Conservation (phyloP, 2,113 vertebrate species). For the Hypomesus transpacificus region DNA sequence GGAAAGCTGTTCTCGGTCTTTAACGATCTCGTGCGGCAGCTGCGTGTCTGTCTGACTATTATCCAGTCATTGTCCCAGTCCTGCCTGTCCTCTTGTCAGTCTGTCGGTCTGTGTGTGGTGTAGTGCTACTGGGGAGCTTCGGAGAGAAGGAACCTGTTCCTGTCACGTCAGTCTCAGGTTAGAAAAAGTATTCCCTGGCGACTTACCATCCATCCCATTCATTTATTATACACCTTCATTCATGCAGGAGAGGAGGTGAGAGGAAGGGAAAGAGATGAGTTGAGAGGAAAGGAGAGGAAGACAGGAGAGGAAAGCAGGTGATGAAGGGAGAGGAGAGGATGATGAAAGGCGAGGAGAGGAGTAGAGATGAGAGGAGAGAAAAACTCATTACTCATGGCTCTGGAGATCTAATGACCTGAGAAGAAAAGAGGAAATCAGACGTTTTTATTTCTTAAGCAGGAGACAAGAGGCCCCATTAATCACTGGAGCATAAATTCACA, state of each 20-base stretch:
- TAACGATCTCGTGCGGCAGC: background rate
- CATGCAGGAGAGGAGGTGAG: too few species aligned
- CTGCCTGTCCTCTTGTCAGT: background rate
- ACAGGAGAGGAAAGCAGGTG: too few species aligned
- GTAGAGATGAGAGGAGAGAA: background rate
- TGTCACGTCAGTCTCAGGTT: too few species aligned
- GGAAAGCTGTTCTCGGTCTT: too few species aligned
- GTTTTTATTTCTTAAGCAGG: background rate
- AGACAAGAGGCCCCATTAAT: slow-evolving; percentile 3
- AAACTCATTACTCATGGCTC: background rate
- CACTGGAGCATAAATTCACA: background rate
- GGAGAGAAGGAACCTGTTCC: too few species aligned
- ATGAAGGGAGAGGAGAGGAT: too few species aligned
- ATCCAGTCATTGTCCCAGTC: background rate
- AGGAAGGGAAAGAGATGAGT: too few species aligned
- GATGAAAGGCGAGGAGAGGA: background rate
- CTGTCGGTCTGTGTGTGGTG: slow-evolving; percentile 1
- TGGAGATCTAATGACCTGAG: background rate
- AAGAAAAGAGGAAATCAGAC: background rate
- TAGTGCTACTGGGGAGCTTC: background rate
- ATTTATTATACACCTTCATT: too few species aligned
- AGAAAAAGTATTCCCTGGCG: too few species aligned
- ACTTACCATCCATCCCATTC: too few species aligned
- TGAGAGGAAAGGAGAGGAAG: too few species aligned
- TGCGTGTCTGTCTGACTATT: background rate